Percentiles rank a stretch among this genome's conserved stretches.
phyloP scores from a whole-genome alignment of 2,113 vertebrate species.

The Centropus bengalensis region DNA sequence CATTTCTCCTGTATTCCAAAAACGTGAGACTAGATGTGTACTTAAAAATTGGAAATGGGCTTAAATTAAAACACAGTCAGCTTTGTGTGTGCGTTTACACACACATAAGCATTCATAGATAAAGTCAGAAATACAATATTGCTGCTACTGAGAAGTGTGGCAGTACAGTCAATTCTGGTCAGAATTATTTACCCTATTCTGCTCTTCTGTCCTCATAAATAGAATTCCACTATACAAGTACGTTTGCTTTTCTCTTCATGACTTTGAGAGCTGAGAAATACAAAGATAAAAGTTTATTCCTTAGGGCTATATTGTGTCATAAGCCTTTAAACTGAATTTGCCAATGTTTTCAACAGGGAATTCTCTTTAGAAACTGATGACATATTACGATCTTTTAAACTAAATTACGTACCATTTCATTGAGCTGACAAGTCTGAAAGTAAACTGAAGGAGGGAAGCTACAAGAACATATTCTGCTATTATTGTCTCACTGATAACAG shows the following conservation, averaged over 20 bases:
- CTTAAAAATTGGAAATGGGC: background rate
- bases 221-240: background rate
- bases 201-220: background rate
- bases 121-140: background rate
- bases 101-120: background rate
- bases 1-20: background rate
- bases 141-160: background rate
- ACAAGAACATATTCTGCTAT: background rate
- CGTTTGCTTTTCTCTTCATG: background rate
- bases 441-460: background rate
- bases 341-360: conserved; percentile 51
- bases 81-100: background rate
- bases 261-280: conserved; percentile 38
- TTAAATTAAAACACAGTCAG: background rate
- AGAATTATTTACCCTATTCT: background rate
- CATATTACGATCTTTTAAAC: conserved; percentile 26
- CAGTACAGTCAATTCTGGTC: background rate
- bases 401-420: conserved; percentile 30
- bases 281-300: conserved; percentile 56
- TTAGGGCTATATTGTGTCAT: conserved; percentile 36
- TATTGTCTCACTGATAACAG: background rate
- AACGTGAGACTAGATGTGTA: background rate
- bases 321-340: conserved; percentile 55
- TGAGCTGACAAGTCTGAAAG: conserved; percentile 36
- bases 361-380: conserved; percentile 55